A percentile compares a stretch with the other conserved stretches of the same genome.
phyloP scores from a whole-genome alignment of 2,797 vertebrate species.

The Garrulus glandarius region DNA sequence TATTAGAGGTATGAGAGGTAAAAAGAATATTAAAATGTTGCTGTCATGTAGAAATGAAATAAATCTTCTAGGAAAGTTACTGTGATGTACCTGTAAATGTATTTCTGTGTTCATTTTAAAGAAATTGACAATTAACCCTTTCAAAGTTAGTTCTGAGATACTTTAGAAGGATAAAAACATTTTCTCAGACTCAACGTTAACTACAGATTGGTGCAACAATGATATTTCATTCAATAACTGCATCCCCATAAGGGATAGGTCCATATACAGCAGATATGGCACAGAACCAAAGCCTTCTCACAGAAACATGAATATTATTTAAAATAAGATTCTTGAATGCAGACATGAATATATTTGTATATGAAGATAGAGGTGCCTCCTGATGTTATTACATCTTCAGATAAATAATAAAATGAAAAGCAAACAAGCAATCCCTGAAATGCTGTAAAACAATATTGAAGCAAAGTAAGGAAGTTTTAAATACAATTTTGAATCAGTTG shows the following conservation, averaged over 20 bases:
- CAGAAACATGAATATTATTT: not conserved
- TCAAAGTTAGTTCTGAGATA: constrained; percentile 18
- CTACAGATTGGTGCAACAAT: not conserved
- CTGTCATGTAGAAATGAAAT: constrained; percentile 40
- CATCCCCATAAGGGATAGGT: not conserved
- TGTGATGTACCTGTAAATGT: not conserved
- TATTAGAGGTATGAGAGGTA: not conserved
- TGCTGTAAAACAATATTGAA: not conserved
- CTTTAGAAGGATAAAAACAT: not conserved
- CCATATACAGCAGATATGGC: not conserved
- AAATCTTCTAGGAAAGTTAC: constrained; percentile 20
- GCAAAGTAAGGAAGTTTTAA: not conserved
- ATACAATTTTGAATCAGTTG: not conserved
- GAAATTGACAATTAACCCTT: not conserved
- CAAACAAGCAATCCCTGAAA: not conserved
- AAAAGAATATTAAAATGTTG: not conserved
- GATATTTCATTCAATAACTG: not conserved
- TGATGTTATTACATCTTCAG: not conserved
- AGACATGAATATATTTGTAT: not conserved
- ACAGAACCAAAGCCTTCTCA: not conserved
- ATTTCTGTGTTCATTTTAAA: not conserved
- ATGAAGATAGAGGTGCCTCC: not conserved
- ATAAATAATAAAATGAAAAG: not conserved
- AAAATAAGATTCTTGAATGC: not conserved
- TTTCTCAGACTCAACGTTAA: not conserved